Percentiles rank a stretch among this genome's conserved stretches.
phyloP scores from a whole-genome alignment of 2,113 vertebrate genomes.

The Pelobates fuscus region DNA sequence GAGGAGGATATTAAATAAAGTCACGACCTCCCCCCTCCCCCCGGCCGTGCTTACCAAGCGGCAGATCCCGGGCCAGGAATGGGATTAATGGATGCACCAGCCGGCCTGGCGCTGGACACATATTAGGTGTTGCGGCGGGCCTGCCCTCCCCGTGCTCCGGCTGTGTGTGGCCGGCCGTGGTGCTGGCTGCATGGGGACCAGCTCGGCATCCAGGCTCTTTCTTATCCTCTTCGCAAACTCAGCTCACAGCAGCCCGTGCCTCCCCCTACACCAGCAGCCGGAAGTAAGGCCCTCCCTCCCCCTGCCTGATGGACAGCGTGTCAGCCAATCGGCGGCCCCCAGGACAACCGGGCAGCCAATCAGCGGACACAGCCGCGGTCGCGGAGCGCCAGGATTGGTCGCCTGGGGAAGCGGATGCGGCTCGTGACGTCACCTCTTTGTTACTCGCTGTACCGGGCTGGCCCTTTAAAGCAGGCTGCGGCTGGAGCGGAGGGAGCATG shows the following conservation, averaged over 20 bases:
- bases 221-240: constrained; percentile 8
- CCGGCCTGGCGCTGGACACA: background rate
- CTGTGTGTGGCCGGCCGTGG: background rate
- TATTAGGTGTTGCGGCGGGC: background rate
- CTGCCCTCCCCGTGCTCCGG: background rate
- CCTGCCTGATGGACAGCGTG: background rate
- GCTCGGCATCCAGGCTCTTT: background rate
- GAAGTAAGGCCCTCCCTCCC: constrained; percentile 5
- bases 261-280: background rate
- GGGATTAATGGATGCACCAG: too few relatives aligned
- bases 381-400: background rate
- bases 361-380: background rate
- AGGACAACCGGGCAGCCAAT: background rate
- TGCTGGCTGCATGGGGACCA: constrained; percentile 2
- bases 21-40: too few relatives aligned
- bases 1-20: too few relatives aligned
- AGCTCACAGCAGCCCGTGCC: background rate
- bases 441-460: constrained; percentile 5
- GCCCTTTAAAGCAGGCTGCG: constrained; percentile 2
- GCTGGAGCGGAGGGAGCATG: background rate
- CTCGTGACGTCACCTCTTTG: constrained; percentile 8
- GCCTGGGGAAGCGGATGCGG: background rate
- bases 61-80: background rate
- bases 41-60: background rate
- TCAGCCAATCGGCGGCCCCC: background rate